Evolutionary conservation across 2,888 invertebrate species (phyloP).

Genomic region (Cheilosia grossa): DNA sequence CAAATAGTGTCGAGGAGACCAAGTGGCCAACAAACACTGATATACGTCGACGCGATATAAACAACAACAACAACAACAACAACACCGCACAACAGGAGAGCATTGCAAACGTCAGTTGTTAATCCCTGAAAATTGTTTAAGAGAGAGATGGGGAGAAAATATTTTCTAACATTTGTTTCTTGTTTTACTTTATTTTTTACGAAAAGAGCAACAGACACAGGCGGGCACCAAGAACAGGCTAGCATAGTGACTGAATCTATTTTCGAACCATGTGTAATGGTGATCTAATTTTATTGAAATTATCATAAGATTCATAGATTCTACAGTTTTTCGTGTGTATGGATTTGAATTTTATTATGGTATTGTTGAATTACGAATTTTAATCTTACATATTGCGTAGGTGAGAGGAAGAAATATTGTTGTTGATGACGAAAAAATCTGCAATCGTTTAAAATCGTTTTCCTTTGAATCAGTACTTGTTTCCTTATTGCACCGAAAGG

Average conservation of each 20-base stretch:
- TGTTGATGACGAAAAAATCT: background rate
- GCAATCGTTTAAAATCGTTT: background rate
- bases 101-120: conserved; percentile 37
- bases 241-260: conserved; percentile 48
- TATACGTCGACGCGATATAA: conserved; percentile 29
- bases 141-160: conserved; percentile 2
- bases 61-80: conserved; percentile 47
- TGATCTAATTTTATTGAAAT: conserved; percentile 68
- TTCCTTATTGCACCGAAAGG: background rate
- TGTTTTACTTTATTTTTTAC: conserved; percentile 7
- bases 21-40: conserved; percentile 71
- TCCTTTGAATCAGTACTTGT: background rate
- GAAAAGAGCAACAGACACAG: conserved; percentile 34
- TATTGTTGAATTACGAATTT: background rate
- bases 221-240: background rate
- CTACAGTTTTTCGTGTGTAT: background rate
- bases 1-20: conserved; percentile 73
- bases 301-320: conserved; percentile 39
- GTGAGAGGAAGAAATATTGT: background rate
- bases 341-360: conserved; percentile 6
- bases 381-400: conserved; percentile 6
- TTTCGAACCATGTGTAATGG: conserved; percentile 64
- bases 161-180: conserved; percentile 18
- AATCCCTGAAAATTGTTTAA: conserved; percentile 46
- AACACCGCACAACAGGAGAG: conserved; percentile 1